Percentiles rank a stretch among this genome's conserved stretches.
Evolutionary conservation across 2,113 vertebrate genomes (phyloP).

Genomic region (Vidua macroura): DNA sequence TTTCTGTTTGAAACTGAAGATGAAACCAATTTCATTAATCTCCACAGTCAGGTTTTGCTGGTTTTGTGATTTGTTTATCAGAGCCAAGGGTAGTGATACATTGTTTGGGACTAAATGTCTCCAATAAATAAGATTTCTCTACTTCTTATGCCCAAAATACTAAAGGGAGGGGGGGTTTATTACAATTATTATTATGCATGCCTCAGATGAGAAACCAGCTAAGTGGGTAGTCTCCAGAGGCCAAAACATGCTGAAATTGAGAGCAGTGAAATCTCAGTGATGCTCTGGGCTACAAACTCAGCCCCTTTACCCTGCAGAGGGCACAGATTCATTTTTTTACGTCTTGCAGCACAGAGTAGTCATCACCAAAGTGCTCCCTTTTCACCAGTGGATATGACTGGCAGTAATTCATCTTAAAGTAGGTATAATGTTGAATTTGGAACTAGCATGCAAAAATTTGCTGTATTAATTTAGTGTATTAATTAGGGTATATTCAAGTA

Average conservation of each 20-base stretch:
- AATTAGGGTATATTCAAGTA: not conserved
- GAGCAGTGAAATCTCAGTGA: not conserved
- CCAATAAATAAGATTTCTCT: not conserved
- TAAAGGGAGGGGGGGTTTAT: not conserved
- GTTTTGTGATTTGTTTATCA: not conserved
- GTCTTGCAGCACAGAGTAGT: not conserved
- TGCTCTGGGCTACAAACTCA: not conserved
- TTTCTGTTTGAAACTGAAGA: not conserved
- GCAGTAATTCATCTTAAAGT: not conserved
- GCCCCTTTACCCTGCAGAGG: not conserved
- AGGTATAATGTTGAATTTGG: not conserved
- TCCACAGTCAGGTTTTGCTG: not conserved
- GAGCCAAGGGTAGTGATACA: not conserved
- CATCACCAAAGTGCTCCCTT: not conserved
- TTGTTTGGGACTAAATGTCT: not conserved
- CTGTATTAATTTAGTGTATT: not conserved
- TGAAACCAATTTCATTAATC: not conserved
- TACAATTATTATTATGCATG: not conserved
- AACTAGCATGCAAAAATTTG: not conserved
- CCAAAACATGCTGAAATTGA: not conserved
- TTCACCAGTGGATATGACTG: not conserved
- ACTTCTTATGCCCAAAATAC: not conserved
- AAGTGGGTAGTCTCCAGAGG: not conserved
- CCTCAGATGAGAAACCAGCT: not conserved
- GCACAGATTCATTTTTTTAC: not conserved